These are phyloP conservation scores for Sturnus vulgaris DNA, from an alignment of 2,113 vertebrate species.

Conservation along the genomic window DNA sequence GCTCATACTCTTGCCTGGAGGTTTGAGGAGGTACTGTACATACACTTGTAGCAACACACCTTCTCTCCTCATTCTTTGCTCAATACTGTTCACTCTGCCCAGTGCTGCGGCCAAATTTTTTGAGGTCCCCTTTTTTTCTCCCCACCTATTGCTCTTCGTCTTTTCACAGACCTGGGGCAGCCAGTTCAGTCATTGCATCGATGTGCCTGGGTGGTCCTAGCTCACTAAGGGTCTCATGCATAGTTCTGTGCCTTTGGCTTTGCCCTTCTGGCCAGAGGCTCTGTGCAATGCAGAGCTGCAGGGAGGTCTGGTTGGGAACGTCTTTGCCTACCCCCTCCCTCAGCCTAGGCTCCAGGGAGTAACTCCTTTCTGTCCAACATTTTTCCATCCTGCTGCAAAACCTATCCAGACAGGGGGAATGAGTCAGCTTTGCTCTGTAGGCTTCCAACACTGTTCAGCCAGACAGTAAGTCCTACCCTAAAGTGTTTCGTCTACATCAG, in stretches of 20 bases:
- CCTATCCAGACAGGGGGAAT: not conserved
- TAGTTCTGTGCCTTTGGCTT: not conserved
- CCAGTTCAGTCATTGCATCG: rapidly evolving
- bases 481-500: not conserved
- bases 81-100: not conserved
- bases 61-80: not conserved
- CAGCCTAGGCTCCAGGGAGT: constrained; percentile 11
- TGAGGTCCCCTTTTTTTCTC: not conserved
- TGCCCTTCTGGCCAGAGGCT: not conserved
- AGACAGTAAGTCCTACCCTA: not conserved
- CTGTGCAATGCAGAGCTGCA: not conserved
- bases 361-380: not conserved
- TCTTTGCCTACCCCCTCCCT: not conserved
- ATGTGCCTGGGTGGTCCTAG: constrained; percentile 32
- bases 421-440: not conserved
- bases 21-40: constrained; percentile 25
- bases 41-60: constrained; percentile 41
- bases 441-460: not conserved
- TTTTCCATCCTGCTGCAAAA: constrained; percentile 44
- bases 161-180: not conserved
- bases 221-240: not conserved
- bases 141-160: not conserved
- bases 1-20: not conserved
- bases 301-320: constrained; percentile 11
- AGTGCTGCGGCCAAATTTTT: not conserved